Conservation (phyloP, 2,113 vertebrate genomes). For the Scomber scombrus region DNA sequence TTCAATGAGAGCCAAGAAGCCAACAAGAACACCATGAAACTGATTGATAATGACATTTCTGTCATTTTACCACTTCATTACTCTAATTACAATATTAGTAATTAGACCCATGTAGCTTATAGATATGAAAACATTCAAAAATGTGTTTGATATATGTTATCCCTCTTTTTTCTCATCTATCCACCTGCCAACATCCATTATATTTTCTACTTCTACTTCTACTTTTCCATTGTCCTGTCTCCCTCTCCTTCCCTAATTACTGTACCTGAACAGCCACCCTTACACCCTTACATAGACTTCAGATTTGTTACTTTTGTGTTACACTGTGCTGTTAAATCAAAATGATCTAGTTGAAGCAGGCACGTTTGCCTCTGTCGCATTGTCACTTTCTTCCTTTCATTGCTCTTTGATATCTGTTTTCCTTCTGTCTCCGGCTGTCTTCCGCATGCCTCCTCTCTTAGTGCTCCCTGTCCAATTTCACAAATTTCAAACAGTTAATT, state of each 20-base stretch:
- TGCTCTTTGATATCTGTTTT: constrained; percentile 36
- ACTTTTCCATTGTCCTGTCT: constrained; percentile 8
- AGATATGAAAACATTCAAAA: not conserved
- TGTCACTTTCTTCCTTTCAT: constrained; percentile 37
- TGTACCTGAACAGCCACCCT: not conserved
- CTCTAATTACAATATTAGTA: not conserved
- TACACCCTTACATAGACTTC: too few relatives aligned
- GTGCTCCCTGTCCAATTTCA: constrained; percentile 40
- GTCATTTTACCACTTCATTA: too few relatives aligned
- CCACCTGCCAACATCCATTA: not conserved
- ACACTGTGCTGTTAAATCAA: constrained; percentile 15
- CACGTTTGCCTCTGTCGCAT: not conserved
- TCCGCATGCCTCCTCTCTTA: constrained; percentile 44
- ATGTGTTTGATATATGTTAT: not conserved
- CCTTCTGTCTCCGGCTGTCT: constrained; percentile 45
- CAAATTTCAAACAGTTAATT: constrained; percentile 39
- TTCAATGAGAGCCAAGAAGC: too few relatives aligned
- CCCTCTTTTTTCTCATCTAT: not conserved
- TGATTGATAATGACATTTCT: not conserved
- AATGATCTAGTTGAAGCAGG: not conserved
- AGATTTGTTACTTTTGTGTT: not conserved
- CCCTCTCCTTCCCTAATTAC: constrained; percentile 24
- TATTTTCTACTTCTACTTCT: constrained; percentile 8
- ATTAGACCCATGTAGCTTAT: not conserved
- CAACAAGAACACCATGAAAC: too few relatives aligned